Conservation (phyloP, 1,140 invertebrate species). For the Hetaerina americana region DNA sequence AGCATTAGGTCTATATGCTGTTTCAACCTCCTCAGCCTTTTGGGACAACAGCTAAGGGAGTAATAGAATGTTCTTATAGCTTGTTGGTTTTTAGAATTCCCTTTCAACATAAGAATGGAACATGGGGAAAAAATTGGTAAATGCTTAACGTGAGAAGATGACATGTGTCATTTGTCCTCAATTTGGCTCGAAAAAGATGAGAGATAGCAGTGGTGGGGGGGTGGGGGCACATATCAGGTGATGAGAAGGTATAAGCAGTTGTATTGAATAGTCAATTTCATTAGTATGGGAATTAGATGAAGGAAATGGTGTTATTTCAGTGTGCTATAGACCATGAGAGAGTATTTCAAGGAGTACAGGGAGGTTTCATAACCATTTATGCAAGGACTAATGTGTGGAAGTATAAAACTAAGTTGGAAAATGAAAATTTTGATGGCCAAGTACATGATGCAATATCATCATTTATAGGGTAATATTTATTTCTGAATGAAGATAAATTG, state of each 20-base stretch:
- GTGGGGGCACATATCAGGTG: background rate
- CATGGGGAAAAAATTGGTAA: background rate
- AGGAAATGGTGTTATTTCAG: background rate
- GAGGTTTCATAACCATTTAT: background rate
- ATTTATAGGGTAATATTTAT: no score
- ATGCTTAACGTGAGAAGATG: background rate
- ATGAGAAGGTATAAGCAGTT: background rate
- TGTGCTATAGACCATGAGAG: background rate
- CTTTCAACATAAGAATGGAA: background rate
- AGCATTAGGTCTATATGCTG: background rate
- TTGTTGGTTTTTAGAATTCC: background rate
- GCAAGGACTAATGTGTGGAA: no score
- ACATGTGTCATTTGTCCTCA: background rate
- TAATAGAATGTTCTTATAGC: background rate
- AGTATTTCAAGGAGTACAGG: background rate
- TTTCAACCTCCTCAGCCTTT: background rate
- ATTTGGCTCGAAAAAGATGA: background rate
- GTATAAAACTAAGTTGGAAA: no score
- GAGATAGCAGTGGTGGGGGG: background rate
- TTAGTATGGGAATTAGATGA: background rate
- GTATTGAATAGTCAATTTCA: background rate
- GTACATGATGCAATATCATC: no score
- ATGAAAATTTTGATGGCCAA: no score
- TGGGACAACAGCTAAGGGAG: background rate
- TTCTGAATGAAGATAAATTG: background rate